Evolutionary conservation across 2,797 vertebrate genomes (phyloP).

Genomic region (Hephaestus fuliginosus): DNA sequence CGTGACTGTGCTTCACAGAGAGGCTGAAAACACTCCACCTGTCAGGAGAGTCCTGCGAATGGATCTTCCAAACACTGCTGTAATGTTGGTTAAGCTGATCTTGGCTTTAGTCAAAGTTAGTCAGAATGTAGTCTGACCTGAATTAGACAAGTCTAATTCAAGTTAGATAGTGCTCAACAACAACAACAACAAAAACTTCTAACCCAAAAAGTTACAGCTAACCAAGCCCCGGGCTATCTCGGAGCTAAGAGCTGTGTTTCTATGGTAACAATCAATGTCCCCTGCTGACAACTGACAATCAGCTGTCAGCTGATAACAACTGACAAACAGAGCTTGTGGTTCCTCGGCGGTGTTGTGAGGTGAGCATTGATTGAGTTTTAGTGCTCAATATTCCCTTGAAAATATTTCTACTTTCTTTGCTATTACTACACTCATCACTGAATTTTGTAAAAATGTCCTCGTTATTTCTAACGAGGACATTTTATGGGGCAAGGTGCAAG

Average conservation of each 20-base stretch:
- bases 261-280: constrained; percentile 29
- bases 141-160: background rate
- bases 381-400: background rate
- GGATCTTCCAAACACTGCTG: background rate
- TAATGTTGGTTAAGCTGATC: background rate
- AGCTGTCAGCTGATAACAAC: constrained; percentile 12
- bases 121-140: background rate
- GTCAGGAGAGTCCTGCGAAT: background rate
- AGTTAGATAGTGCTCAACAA: background rate
- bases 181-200: constrained; percentile 2
- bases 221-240: background rate
- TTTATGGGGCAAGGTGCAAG: background rate
- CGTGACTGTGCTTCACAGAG: constrained; percentile 31
- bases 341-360: background rate
- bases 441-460: background rate
- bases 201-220: constrained; percentile 1
- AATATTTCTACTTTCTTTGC: background rate
- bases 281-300: constrained; percentile 18
- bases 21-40: constrained; percentile 33
- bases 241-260: constrained; percentile 28
- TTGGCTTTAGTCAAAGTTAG: background rate
- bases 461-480: background rate
- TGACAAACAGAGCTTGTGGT: background rate
- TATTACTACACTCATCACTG: background rate
- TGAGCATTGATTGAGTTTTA: constrained; percentile 9